Evolutionary conservation across 2,888 invertebrate species (phyloP).

Genomic region (Eupeodes luniger): DNA sequence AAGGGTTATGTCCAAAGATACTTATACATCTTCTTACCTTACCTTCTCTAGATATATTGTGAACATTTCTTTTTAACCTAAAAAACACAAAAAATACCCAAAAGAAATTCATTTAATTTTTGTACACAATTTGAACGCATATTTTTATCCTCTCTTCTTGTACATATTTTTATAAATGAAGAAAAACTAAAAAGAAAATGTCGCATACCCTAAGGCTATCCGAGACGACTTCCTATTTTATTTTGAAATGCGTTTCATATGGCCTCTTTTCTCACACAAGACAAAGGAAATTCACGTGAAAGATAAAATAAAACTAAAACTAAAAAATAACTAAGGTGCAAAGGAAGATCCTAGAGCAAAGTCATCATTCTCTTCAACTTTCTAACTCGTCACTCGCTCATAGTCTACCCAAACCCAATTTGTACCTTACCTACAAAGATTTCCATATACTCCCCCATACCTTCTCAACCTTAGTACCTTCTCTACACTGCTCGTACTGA

Average conservation of each 20-base stretch:
- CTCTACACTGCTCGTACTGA: not conserved
- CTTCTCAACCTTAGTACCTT: not conserved
- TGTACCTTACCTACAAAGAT: not conserved
- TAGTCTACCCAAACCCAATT: not conserved
- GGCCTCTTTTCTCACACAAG: slow-evolving; percentile 56
- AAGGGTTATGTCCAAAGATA: not conserved
- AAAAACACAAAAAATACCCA: not conserved
- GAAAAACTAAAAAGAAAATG: slow-evolving; percentile 18
- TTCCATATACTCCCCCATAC: not conserved
- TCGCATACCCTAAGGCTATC: slow-evolving; percentile 62
- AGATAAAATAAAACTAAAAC: slow-evolving; percentile 20
- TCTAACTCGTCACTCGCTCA: not conserved
- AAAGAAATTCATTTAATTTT: slow-evolving; percentile 14
- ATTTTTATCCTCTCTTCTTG: slow-evolving; percentile 1
- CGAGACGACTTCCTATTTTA: slow-evolving; percentile 72
- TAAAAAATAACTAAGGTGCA: slow-evolving; percentile 51
- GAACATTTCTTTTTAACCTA: not conserved
- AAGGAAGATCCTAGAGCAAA: slow-evolving; percentile 63
- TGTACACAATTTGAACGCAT: slow-evolving; percentile 37
- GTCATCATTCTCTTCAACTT: slow-evolving; percentile 47
- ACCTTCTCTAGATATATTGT: too few relatives aligned
- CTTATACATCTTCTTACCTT: too few relatives aligned
- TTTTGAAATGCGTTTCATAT: slow-evolving; percentile 65
- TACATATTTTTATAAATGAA: not conserved
- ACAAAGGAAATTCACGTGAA: slow-evolving; percentile 71